Conservation (phyloP, 2,113 vertebrate species). For the Halichoeres trimaculatus region DNA sequence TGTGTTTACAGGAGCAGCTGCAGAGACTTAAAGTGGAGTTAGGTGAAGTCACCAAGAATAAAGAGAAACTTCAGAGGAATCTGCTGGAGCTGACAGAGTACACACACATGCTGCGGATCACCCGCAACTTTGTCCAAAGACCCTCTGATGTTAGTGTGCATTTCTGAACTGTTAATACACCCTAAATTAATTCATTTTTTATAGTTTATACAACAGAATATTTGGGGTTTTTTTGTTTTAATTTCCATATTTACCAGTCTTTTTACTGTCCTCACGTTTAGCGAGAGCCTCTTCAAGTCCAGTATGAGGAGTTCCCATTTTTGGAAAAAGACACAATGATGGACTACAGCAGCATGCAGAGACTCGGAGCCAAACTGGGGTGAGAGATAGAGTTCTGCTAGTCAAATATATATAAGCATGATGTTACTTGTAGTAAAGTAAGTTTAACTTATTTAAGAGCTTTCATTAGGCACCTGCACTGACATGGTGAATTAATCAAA, state of each 20-base stretch:
- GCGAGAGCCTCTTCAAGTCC: slow-evolving; percentile 83
- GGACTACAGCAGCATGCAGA: slow-evolving; percentile 94
- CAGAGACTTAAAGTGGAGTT: slow-evolving; percentile 94
- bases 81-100: slow-evolving; percentile 94
- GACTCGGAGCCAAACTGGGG: slow-evolving; percentile 95
- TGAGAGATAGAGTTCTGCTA: slow-evolving; percentile 70
- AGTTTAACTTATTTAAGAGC: too few relatives aligned
- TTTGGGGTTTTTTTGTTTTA: too few relatives aligned
- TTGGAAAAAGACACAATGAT: slow-evolving; percentile 89
- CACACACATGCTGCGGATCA: slow-evolving; percentile 91
- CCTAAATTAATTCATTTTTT: too few relatives aligned
- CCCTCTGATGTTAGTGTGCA: slow-evolving; percentile 83
- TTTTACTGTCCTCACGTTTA: slow-evolving; percentile 56
- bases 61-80: slow-evolving; percentile 94
- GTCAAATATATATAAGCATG: background rate
- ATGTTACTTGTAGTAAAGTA: too few relatives aligned
- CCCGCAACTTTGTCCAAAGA: slow-evolving; percentile 86
- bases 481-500: too few relatives aligned
- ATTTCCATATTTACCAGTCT: too few relatives aligned
- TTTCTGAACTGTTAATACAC: too few relatives aligned
- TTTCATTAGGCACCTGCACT: too few relatives aligned
- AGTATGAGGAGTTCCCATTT: slow-evolving; percentile 93
- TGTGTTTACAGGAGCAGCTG: slow-evolving; percentile 88
- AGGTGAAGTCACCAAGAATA: slow-evolving; percentile 94
- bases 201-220: too few relatives aligned